Evolutionary conservation across 2,797 vertebrate genomes (phyloP).

Genomic region (Muscicapa comitata): DNA sequence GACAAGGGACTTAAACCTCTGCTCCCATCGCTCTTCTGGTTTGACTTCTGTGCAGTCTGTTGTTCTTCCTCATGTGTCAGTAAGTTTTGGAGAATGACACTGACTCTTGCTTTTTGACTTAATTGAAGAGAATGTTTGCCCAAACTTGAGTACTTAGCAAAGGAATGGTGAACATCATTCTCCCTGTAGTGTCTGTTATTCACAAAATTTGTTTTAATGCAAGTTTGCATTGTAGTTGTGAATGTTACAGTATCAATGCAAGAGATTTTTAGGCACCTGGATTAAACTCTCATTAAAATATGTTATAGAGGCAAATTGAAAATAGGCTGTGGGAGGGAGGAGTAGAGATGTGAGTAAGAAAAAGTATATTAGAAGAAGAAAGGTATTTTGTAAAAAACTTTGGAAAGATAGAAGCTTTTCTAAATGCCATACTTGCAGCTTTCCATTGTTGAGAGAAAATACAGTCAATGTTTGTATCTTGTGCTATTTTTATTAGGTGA

Average conservation of each 20-base stretch:
- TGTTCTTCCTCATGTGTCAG: slow-evolving; percentile 66
- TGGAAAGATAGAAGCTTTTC: not conserved
- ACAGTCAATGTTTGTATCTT: not conserved
- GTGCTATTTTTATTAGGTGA: not conserved
- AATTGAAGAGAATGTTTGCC: not conserved
- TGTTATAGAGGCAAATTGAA: not conserved
- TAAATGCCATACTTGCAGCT: not conserved
- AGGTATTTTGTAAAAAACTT: not conserved
- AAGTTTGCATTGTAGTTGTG: not conserved
- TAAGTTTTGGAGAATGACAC: slow-evolving; percentile 54
- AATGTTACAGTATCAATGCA: not conserved
- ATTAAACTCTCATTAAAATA: not conserved
- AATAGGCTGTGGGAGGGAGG: not conserved
- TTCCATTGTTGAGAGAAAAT: not conserved
- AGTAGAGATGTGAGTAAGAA: not conserved
- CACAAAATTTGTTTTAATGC: not conserved
- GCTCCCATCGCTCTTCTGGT: slow-evolving; percentile 74
- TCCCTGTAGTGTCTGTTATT: not conserved
- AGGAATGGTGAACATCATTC: not conserved
- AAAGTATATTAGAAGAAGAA: not conserved
- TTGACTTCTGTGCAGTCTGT: slow-evolving; percentile 76
- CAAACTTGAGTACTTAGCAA: not conserved
- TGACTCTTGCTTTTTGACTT: not conserved
- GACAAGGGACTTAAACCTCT: slow-evolving; percentile 78
- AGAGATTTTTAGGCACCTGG: not conserved